Evolutionary conservation across 2,888 invertebrate genomes (phyloP), one percentile per base, ranked within the genome.

Genomic region (Pyrocoelia pectoralis): DNA sequence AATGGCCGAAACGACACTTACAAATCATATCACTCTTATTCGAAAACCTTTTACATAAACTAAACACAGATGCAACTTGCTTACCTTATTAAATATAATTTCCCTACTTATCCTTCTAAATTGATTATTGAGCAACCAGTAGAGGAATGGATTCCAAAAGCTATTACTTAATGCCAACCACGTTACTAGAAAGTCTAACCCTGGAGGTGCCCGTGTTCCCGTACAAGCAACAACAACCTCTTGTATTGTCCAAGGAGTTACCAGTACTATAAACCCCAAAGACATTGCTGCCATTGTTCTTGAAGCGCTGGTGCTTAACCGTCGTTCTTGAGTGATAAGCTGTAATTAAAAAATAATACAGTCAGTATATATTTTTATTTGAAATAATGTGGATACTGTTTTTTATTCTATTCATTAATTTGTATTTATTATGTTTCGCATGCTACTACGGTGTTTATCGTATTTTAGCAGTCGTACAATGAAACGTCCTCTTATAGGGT

Each of bases 271-370:
- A 84, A 94, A 95, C 61, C 93, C 93, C 76, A 94, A 84, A 64
- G 94, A 94, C 89, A 95, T 94, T 53, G 94, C 94, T 0, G 94
- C 94, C 94, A 94, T 94, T 67, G 94, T 93, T 73, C 94, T 85
- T 40, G 94, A 93, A 12, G 93, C 92, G 70, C 89, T 89, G 51
- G 92, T 91, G 76, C 90, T 91, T 74, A 92, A 87, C 58, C 90
- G 88, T 73, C 92, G 84, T 77, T 89, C 89, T 73, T 87, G 86
- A 6, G 84, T 83, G 49, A 86, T 82, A 72, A 87, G 76, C 87
- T 87, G 79, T 18, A 79, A 79, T 66, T 63, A 71, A 60, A 43
- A 41, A 38, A 33, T 43, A 40, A 40, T 40, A 4, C 8, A 40
- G 40, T 40, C 8, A 55, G 18, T n/a, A 12, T n/a, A 18, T 24